Evolutionary conservation across 2,888 invertebrate genomes (phyloP).

Genomic region (Thereva nobilitata): DNA sequence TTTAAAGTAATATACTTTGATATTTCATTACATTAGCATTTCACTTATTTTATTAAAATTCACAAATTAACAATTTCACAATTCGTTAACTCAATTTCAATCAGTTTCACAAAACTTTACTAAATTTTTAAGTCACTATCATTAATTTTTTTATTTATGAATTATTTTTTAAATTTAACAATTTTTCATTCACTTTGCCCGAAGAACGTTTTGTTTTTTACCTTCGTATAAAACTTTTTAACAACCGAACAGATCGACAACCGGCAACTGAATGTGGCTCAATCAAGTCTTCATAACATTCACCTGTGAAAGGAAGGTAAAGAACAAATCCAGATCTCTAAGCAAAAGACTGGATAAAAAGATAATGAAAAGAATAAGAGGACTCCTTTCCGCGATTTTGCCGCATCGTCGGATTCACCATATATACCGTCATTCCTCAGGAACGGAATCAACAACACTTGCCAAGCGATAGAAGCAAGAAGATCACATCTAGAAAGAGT

Average conservation of each 20-base stretch:
- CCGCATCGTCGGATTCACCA: background rate
- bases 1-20: no score
- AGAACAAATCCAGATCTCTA: background rate
- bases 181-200: background rate
- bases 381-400: conserved; percentile 24
- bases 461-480: no score
- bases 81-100: no score
- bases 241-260: conserved; percentile 25
- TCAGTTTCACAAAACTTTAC: no score
- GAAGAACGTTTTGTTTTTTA: background rate
- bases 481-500: no score
- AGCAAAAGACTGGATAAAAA: conserved; percentile 4
- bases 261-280: conserved; percentile 28
- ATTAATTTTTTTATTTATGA: no score
- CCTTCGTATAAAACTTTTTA: background rate
- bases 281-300: conserved; percentile 22
- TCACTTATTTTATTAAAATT: no score
- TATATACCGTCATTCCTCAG: no score
- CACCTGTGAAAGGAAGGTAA: conserved; percentile 24
- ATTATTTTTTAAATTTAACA: background rate
- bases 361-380: conserved; percentile 18
- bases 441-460: no score
- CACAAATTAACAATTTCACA: no score
- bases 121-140: no score
- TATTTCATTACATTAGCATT: no score